phyloP scores from a whole-genome alignment of 2,888 invertebrate species.

The Phaonia tiefii region DNA sequence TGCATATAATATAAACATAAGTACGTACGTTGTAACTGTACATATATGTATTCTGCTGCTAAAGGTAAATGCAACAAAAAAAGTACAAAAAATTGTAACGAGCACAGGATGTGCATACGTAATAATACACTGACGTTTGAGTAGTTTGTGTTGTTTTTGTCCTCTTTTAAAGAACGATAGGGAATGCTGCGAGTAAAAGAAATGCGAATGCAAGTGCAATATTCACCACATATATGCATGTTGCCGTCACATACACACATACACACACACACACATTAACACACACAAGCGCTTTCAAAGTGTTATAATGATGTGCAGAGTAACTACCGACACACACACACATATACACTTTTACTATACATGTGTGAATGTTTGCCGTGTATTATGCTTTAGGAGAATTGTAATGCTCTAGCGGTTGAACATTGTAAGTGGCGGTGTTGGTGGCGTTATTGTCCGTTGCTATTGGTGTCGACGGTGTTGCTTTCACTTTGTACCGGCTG shows the following conservation, averaged over 20 bases:
- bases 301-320: constrained; percentile 44
- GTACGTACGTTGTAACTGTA: no score
- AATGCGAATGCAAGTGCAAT: constrained; percentile 24
- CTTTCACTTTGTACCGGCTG: neutral
- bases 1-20: no score
- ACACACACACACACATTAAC: neutral
- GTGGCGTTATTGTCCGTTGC: neutral
- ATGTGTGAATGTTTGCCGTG: constrained; percentile 11
- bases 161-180: constrained; percentile 7
- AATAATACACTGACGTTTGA: constrained; percentile 47
- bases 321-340: neutral
- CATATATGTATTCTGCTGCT: constrained; percentile 15
- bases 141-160: constrained; percentile 33
- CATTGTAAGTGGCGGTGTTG: constrained; percentile 18
- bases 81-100: constrained; percentile 56
- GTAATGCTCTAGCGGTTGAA: constrained; percentile 3
- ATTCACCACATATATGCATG: constrained; percentile 11
- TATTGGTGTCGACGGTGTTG: neutral
- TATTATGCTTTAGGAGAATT: neutral
- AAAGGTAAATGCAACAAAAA: constrained; percentile 27
- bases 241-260: neutral
- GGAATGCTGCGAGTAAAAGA: constrained; percentile 9
- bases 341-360: neutral
- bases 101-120: constrained; percentile 49
- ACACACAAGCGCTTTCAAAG: constrained; percentile 6